Base-by-base conservation (phyloP, 2,888 invertebrate species). In the Sarcophaga subvicina region DNA sequence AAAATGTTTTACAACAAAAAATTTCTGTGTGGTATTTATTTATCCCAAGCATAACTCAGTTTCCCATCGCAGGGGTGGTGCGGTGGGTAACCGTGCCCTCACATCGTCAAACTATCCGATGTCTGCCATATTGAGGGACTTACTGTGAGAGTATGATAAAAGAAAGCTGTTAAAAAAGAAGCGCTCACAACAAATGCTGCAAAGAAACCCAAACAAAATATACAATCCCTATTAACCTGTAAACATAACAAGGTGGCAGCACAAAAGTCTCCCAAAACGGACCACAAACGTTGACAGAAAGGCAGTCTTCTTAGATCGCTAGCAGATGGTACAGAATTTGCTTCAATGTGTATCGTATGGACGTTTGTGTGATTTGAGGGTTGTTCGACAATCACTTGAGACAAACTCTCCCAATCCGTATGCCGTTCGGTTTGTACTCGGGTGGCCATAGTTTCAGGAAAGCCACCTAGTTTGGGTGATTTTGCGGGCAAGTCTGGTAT, bases 101-200 rank as follows among this genome's bases (percentile, higher is more conserved):
- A 49, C 4, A 64, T 11, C n/a, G 12, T 37, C 5, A 59, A 4
- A 4, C 64, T 60, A 5, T 66, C 59, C 5, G 77, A 11, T 25
- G 72, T 20, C 22, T 86, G 88, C 78, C 89, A 86, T 25, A 89
- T 45, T 60, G 88, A 86, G 11, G 89, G 89, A 85, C 88, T 90
- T 11, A 92, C 63, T 47, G 87, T 90, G 88, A 93, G 89, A 14
- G 92, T 90, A 85, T 90, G 91, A 89, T 93, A 93, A 86, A 93
- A 93, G 89, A 93, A 93, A 62, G 92, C 91, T 27, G 93, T 93
- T 71, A 93, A 87, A 67, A 93, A 93, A 45, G 92, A 92, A 80
- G 91, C 93, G 79, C 93, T 92, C 63, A 92, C 90, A 86, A 93
- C 90, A 83, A 93, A 93, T 22, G 92, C 93, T 54, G 91, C 70